Conservation (phyloP, 1,140 invertebrate species). For the Coptotermes formosanus region DNA sequence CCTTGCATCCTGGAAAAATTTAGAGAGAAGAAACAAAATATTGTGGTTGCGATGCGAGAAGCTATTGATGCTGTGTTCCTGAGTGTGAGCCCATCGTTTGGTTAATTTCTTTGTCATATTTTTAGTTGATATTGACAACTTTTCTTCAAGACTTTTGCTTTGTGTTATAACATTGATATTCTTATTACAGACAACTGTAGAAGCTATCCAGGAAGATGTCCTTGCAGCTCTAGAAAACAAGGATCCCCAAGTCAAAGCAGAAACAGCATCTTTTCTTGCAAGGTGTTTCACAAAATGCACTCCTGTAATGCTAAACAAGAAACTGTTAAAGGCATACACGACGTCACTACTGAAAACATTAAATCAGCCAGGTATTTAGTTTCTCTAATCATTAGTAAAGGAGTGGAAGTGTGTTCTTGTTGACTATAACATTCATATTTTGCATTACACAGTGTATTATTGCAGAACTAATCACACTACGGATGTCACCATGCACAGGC, state of each 20-base stretch:
- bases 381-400: no score
- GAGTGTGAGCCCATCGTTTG: constrained; percentile 58
- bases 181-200: constrained; percentile 70
- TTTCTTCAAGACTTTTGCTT: neutral
- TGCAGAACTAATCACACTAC: no score
- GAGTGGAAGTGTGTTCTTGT: no score
- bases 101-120: neutral
- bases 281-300: constrained; percentile 79
- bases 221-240: constrained; percentile 87
- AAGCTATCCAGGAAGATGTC: constrained; percentile 83
- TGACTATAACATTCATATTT: no score
- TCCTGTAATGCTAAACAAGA: constrained; percentile 83
- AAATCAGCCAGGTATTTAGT: constrained; percentile 69
- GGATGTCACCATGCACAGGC: no score
- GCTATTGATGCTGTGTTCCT: constrained; percentile 89
- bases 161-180: neutral
- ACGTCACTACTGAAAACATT: constrained; percentile 80
- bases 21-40: constrained; percentile 94
- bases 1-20: constrained; percentile 90
- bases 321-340: constrained; percentile 83
- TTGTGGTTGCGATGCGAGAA: constrained; percentile 81
- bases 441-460: no score
- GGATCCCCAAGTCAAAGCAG: constrained; percentile 91
- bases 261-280: constrained; percentile 86
- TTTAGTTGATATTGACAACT: neutral